Percentiles rank a stretch among this genome's conserved stretches.
These are phyloP conservation scores for Muricea muricata DNA, from an alignment of 92 coral and sea anemone genomes.

Conservation along the genomic window DNA sequence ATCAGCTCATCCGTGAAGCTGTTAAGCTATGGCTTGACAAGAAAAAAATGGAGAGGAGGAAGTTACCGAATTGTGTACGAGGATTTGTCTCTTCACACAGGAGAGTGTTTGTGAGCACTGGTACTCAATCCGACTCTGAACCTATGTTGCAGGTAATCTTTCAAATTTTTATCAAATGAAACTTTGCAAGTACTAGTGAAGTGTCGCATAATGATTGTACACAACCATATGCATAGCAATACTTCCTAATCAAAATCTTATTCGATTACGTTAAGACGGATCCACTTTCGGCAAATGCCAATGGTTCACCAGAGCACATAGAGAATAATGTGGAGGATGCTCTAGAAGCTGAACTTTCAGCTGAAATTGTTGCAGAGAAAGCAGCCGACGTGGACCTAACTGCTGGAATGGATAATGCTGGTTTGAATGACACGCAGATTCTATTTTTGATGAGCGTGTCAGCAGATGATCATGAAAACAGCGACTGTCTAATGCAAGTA, in stretches of 20 bases:
- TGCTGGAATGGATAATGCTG: too few relatives aligned
- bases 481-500: too few relatives aligned
- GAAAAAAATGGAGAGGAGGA: constrained; percentile 19
- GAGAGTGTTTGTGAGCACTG: constrained; percentile 57
- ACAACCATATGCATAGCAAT: not conserved
- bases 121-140: constrained; percentile 41
- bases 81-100: constrained; percentile 26
- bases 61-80: constrained; percentile 20
- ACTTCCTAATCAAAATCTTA: constrained; percentile 15
- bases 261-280: not conserved
- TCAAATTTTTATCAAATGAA: too few relatives aligned
- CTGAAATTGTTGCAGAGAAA: not conserved
- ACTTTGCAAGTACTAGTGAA: too few relatives aligned
- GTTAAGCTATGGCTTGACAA: constrained; percentile 42
- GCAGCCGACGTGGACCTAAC: constrained; percentile 1
- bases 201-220: too few relatives aligned
- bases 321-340: not conserved
- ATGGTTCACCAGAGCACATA: not conserved
- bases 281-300: not conserved
- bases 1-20: constrained; percentile 46
- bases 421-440: too few relatives aligned
- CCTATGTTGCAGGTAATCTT: constrained; percentile 20
- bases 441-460: too few relatives aligned
- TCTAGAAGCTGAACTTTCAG: not conserved
- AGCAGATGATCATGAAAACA: too few relatives aligned